Percentiles rank a stretch among this genome's conserved stretches.
Conservation (phyloP, 2,888 invertebrate genomes). For the Galerucella nymphaeae region DNA sequence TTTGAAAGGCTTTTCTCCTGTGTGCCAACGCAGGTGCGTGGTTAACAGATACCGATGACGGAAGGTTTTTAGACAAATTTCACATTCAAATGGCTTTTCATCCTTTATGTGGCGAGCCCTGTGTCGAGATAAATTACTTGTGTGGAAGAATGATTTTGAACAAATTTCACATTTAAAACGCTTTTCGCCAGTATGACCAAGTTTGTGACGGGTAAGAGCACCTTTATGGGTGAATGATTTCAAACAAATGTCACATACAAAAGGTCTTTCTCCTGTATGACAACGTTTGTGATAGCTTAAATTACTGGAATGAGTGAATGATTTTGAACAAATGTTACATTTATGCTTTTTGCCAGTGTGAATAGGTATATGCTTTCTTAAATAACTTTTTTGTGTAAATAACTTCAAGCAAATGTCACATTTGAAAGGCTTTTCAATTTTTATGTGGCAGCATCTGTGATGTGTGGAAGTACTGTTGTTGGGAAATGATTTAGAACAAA, state of each 20-base stretch:
- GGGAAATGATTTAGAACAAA: neutral
- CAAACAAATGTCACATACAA: neutral
- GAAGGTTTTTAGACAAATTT: no score
- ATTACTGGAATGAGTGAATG: neutral
- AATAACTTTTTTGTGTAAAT: neutral
- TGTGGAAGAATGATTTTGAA: neutral
- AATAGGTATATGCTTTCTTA: neutral
- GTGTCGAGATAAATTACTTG: no score
- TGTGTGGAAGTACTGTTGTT: neutral
- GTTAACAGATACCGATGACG: no score
- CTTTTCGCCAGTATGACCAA: neutral
- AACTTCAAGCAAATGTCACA: neutral
- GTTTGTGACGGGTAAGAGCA: neutral
- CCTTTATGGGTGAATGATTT: neutral
- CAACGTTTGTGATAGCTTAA: neutral
- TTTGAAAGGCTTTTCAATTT: neutral
- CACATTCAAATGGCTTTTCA: no score
- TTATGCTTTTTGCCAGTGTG: neutral
- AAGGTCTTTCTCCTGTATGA: neutral
- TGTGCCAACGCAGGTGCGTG: no score
- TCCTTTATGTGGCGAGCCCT: no score
- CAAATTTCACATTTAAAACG: slow-evolving; percentile 9
- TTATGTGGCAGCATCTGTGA: neutral
- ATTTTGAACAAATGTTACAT: slow-evolving; percentile 1
- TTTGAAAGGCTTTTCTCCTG: no score